Evolutionary conservation across 2,797 vertebrate species (phyloP).

Genomic region (Borostomias antarcticus): DNA sequence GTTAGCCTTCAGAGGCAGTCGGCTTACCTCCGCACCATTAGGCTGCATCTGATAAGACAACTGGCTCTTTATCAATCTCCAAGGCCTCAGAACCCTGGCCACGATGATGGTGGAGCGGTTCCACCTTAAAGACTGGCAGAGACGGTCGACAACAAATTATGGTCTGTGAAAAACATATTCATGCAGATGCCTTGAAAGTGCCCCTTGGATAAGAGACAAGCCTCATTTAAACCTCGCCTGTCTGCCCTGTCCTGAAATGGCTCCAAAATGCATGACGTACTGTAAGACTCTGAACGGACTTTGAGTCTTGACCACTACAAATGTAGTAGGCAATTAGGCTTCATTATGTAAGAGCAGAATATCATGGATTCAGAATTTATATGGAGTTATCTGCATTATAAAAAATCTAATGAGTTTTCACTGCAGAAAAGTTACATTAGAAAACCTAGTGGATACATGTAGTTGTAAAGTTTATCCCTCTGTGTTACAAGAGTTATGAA

Average conservation of each 20-base stretch:
- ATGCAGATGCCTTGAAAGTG: conserved; percentile 8
- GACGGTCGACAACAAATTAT: background rate
- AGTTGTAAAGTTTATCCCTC: too few species aligned
- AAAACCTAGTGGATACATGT: background rate
- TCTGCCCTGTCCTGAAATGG: background rate
- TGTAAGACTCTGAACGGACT: too few species aligned
- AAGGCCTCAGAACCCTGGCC: background rate
- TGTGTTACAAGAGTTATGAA: too few species aligned
- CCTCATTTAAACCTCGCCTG: background rate
- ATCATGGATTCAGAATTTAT: background rate
- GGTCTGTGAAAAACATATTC: background rate
- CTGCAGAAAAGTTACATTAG: background rate
- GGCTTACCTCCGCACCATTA: background rate
- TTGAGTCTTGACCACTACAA: too few species aligned
- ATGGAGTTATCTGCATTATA: background rate
- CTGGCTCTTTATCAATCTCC: background rate
- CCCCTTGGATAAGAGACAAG: background rate
- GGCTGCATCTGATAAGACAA: background rate
- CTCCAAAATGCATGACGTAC: background rate
- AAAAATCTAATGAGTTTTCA: background rate
- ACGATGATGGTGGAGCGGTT: conserved; percentile 45
- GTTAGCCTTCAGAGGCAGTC: background rate
- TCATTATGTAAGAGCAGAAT: too few species aligned
- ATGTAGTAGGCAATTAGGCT: too few species aligned
- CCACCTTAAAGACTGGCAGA: conserved; percentile 24